Base-by-base conservation (phyloP, 2,797 vertebrate species). In the Eutrigla gurnardus region DNA sequence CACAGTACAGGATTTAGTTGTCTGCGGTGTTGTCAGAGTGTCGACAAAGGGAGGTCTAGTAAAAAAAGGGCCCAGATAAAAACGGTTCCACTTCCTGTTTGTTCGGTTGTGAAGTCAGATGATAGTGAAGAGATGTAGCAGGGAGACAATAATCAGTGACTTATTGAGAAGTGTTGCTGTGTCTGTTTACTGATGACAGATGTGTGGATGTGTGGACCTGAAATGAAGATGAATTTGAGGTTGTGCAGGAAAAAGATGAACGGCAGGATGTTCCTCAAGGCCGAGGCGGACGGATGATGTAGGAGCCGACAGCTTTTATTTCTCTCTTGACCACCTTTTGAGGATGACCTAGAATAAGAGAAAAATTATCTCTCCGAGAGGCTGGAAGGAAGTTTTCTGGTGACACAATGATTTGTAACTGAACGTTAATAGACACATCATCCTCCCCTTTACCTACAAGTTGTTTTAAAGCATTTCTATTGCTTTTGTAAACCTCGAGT, bases 271-370 rank as follows among this genome's bases (percentile, higher is more conserved):
- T 71, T 77, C 63, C 76, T 83, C 79, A 75, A 80, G 85, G 83
- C 84, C 77, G 54, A 25, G 25, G 42, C 39, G 32, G 60, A 82
- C 69, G 75, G 73, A 88, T 89, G 88, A 86, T 87, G 61, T 78
- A 83, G 69, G 83, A 83, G 84, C 57, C 65, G 66, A 86, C 77
- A 83, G 86, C 81, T 75, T 86, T 84, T 47, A 70, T 73, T 78
- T 80, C 81, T 88, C 80, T 88, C 70, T 80, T 84, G 81, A 88
- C 84, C 84, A 86, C 70, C 54, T 89, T 86, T 88, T 82, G 60
- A 78, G 78, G 57, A 57, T 86, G 87, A 88, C 87, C 87, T 86
- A 88, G 85, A 91, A 89, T 66, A 65, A 43, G 73, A 82, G 74
- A 86, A 75, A 84, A 84, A 78, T 75, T 39, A 69, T 53, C 70